These are phyloP conservation scores for Apus apus DNA, from an alignment of 2,113 vertebrate genomes.

Conservation along the genomic window DNA sequence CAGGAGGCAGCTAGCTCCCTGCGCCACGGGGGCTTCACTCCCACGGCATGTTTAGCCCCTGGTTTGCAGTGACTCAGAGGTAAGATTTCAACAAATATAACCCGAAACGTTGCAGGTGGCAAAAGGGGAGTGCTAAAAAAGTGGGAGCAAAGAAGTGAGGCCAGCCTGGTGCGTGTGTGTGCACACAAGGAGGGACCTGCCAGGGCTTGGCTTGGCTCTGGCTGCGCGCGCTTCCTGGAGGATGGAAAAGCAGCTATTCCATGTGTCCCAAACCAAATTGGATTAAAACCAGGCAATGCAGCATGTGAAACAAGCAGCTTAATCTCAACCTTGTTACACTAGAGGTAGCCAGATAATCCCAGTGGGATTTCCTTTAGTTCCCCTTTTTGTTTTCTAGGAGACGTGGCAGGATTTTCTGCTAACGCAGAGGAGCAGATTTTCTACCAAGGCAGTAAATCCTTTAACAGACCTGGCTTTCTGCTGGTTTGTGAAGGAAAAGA, in stretches of 20 bases:
- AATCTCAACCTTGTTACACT: background rate
- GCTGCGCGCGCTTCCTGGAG: background rate
- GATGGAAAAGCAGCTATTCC: accelerated
- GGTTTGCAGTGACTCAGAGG: background rate
- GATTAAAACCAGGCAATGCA: background rate
- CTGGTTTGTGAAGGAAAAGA: background rate
- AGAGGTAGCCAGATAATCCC: background rate
- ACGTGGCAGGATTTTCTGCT: background rate
- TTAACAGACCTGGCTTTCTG: background rate
- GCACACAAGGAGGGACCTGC: accelerated
- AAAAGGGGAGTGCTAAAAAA: background rate
- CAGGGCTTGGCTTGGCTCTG: background rate
- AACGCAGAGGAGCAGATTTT: background rate
- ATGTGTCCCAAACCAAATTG: background rate
- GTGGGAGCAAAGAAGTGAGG: accelerated
- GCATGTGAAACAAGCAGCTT: background rate
- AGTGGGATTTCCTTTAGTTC: background rate
- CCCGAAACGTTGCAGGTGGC: background rate
- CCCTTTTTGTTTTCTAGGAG: background rate
- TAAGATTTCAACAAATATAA: background rate
- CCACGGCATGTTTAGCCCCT: accelerated
- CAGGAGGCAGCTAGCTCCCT: background rate
- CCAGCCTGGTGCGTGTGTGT: background rate
- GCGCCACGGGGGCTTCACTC: accelerated
- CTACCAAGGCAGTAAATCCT: background rate